Base-by-base conservation (phyloP, 2,888 invertebrate genomes). In the Thyatira batis region DNA sequence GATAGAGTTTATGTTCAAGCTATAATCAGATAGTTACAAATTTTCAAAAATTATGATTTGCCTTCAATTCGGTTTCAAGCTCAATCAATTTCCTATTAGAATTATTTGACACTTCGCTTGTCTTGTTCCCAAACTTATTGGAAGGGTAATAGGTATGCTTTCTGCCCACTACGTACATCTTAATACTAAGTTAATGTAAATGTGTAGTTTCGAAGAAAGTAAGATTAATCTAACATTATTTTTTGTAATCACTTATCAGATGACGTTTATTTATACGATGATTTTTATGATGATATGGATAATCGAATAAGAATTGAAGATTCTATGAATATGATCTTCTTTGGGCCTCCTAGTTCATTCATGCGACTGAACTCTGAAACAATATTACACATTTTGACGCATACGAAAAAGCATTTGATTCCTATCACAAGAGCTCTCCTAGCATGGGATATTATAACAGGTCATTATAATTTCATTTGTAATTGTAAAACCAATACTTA, bases 381-480 rank as follows among this genome's bases (percentile, higher is more conserved):
- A 6, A 73, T 92, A 50, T 72, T 92, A 45, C 91, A 89, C 53
- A 73, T 92, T 53, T 63, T 92, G 6, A 69, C 72, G 28, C 58
- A 84, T 45, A 87, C 85, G 11, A 84, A 79, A 52, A 86, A 82
- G 58, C 65, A 82, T 56, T 74, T 80, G 46, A 82, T 91, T 59
- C 91, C 92, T 3, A 83, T 84, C 52, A 71, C 81, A 20, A 80
- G 83, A 67, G 76, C 72, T 50, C 57, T 90, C 39, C 63, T 90
- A 52, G 87, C 87, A 1, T 92, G 91, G 91, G 91, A 92, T 70
- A 69, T 91, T n/a, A 52, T 91, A 39, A 91, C 91, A 46, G 92
- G 91, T 88, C 60, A 30, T 45, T 58, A 44, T 49, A 5, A 27
- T n/a, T n/a, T n/a, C n/a, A n/a, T n/a, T n/a, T n/a, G n/a, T n/a